These are phyloP conservation scores for Ceratitis capitata DNA, from an alignment of 1,140 invertebrate species.

Conservation along the genomic window DNA sequence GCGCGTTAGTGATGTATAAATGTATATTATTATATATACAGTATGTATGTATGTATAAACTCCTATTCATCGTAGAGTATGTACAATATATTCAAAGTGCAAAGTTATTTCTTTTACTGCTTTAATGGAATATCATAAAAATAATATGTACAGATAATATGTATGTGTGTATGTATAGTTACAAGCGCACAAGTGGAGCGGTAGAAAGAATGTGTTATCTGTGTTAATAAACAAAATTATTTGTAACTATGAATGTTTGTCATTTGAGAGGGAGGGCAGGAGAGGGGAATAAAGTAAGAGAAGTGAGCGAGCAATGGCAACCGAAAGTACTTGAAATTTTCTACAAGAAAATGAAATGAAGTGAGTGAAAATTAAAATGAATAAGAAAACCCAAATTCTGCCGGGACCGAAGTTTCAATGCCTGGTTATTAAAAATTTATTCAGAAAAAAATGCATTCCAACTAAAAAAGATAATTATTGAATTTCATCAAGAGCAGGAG, in stretches of 20 bases:
- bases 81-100: too few species aligned
- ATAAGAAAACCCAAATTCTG: too few species aligned
- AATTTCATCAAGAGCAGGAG: too few species aligned
- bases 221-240: background rate
- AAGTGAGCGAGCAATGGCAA: background rate
- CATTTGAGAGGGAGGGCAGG: too few species aligned
- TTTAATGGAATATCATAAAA: background rate
- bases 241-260: background rate
- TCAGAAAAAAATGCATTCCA: too few species aligned
- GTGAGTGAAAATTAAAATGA: background rate
- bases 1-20: background rate
- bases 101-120: slow-evolving; percentile 8
- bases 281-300: background rate
- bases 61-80: too few species aligned
- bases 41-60: background rate
- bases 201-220: background rate
- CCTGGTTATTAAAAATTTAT: too few species aligned
- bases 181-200: background rate
- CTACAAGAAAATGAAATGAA: background rate
- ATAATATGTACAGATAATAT: background rate
- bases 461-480: too few species aligned
- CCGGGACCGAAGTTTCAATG: too few species aligned
- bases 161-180: background rate
- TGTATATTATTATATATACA: too few species aligned
- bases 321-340: background rate